Conservation (phyloP, 2,888 invertebrate species). For the Lamellibrachia satsuma region DNA sequence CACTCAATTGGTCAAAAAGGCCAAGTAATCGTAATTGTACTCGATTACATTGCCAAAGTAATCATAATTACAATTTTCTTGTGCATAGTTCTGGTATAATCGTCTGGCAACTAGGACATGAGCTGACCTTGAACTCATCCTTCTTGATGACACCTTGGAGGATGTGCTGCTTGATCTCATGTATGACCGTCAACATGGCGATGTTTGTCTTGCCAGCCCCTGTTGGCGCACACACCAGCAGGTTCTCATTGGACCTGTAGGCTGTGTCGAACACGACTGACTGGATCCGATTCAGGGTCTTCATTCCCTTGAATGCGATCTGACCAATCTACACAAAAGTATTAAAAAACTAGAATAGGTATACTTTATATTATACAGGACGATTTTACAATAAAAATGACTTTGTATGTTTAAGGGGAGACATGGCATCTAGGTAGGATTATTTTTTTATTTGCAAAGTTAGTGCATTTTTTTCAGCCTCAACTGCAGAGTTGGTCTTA, state of each 20-base stretch:
- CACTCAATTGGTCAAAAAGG: too few relatives aligned
- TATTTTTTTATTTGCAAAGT: too few relatives aligned
- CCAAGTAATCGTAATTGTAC: too few relatives aligned
- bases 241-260: constrained; percentile 94
- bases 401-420: not conserved
- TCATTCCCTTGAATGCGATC: constrained; percentile 87
- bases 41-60: too few relatives aligned
- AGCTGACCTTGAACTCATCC: constrained; percentile 86
- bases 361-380: too few relatives aligned
- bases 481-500: too few relatives aligned
- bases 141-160: constrained; percentile 79
- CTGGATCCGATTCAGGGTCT: constrained; percentile 91
- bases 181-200: constrained; percentile 89
- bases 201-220: constrained; percentile 97
- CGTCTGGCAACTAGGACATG: too few relatives aligned
- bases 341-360: not conserved
- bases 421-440: not conserved
- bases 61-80: too few relatives aligned
- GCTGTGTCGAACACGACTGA: constrained; percentile 94
- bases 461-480: too few relatives aligned
- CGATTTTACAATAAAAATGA: too few relatives aligned
- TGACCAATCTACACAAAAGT: constrained; percentile 76
- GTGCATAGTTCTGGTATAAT: too few relatives aligned
- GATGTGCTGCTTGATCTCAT: constrained; percentile 87
- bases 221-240: constrained; percentile 97